Percentiles rank a stretch among this genome's conserved stretches.
Conservation (phyloP, 2,113 vertebrate genomes). For the Paramisgurnus dabryanus region DNA sequence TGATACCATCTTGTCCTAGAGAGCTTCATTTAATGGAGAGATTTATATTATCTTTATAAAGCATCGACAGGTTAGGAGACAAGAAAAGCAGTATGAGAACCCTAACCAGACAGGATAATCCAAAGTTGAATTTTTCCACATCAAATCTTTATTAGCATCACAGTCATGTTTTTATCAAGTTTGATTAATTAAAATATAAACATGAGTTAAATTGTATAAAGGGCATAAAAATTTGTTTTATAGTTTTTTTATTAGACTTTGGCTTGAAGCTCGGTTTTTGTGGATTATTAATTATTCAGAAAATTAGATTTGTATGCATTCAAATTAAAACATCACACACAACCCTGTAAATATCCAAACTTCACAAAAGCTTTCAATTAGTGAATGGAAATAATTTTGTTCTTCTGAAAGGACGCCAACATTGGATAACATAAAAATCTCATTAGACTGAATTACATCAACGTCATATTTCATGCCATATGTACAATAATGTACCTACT, state of each 20-base stretch:
- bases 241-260: slow-evolving; percentile 2
- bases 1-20: slow-evolving; percentile 64
- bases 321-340: slow-evolving; percentile 18
- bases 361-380: not conserved
- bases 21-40: slow-evolving; percentile 56
- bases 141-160: not conserved
- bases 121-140: not conserved
- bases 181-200: not conserved
- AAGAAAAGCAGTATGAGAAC: slow-evolving; percentile 10
- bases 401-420: not conserved
- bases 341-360: not conserved
- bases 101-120: no score
- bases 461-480: no score
- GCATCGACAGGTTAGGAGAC: slow-evolving; percentile 54
- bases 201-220: not conserved
- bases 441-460: not conserved
- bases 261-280: not conserved
- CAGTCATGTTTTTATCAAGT: not conserved
- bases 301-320: slow-evolving; percentile 6
- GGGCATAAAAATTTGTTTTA: not conserved
- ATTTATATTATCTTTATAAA: slow-evolving; percentile 53
- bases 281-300: slow-evolving; percentile 12
- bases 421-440: not conserved
- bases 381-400: not conserved
- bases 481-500: no score